A percentile compares a stretch with the other conserved stretches of the same genome.
These are phyloP conservation scores for Lithophane socia DNA, from an alignment of 2,888 invertebrate genomes.

Conservation along the genomic window DNA sequence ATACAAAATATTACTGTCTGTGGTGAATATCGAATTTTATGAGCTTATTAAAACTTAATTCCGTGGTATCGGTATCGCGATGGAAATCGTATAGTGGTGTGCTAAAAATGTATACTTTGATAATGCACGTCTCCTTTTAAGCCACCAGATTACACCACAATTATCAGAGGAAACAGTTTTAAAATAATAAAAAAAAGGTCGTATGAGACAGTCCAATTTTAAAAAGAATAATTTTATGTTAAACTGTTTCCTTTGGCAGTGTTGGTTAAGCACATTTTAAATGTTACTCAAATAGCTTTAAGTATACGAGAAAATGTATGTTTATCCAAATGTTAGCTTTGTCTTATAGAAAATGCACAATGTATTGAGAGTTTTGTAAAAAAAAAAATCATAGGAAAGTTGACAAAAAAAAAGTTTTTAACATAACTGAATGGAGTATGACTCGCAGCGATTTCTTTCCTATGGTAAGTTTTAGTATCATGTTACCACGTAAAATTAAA, in stretches of 20 bases:
- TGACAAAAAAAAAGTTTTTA: slow-evolving; percentile 22
- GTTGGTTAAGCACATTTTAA: slow-evolving; percentile 60
- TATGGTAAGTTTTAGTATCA: slow-evolving; percentile 47
- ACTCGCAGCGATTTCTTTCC: slow-evolving; percentile 46
- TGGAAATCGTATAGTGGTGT: slow-evolving; percentile 71
- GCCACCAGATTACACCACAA: slow-evolving; percentile 23
- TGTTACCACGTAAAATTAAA: slow-evolving; percentile 58
- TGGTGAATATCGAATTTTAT: slow-evolving; percentile 90
- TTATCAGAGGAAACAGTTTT: slow-evolving; percentile 42
- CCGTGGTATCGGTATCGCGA: slow-evolving; percentile 80
- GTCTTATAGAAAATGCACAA: slow-evolving; percentile 62
- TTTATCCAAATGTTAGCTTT: slow-evolving; percentile 63
- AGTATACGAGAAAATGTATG: slow-evolving; percentile 55
- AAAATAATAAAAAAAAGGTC: not conserved
- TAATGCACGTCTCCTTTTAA: slow-evolving; percentile 79
- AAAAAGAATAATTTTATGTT: slow-evolving; percentile 34
- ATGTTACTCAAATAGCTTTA: slow-evolving; percentile 66
- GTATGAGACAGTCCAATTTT: slow-evolving; percentile 58
- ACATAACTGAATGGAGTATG: slow-evolving; percentile 35
- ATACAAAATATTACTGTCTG: slow-evolving; percentile 87
- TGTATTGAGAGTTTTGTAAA: slow-evolving; percentile 49
- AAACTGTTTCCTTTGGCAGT: slow-evolving; percentile 44
- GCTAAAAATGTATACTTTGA: slow-evolving; percentile 76
- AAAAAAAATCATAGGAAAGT: slow-evolving; percentile 51
- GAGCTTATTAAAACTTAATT: slow-evolving; percentile 90